phyloP scores from a whole-genome alignment of 2,797 vertebrate genomes.

The Hippopotamyrus pictus region DNA sequence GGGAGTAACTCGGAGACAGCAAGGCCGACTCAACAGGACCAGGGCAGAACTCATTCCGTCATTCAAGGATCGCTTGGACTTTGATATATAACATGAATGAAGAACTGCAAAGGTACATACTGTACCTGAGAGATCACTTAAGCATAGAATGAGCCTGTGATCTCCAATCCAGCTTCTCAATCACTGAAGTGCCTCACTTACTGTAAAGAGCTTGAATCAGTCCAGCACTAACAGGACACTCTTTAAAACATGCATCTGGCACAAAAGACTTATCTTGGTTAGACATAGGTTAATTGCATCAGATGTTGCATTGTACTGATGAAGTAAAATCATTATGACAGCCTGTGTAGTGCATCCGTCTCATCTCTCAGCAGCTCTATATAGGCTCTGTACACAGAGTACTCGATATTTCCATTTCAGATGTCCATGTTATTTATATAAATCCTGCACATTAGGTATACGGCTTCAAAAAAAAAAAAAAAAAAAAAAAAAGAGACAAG shows the following conservation, averaged over 20 bases:
- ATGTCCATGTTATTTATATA: not conserved
- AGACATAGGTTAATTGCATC: not conserved
- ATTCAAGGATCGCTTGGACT: slow-evolving; percentile 59
- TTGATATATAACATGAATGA: slow-evolving; percentile 40
- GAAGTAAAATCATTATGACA: not conserved
- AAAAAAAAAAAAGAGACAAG: not conserved
- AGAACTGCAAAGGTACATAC: not conserved
- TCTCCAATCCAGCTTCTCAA: not conserved
- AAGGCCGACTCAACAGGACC: slow-evolving; percentile 57
- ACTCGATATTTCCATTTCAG: not conserved
- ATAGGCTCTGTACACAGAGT: not conserved
- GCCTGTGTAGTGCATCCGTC: not conserved
- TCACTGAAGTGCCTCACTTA: not conserved
- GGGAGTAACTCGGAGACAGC: slow-evolving; percentile 19
- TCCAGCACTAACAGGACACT: no score
- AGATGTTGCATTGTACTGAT: not conserved
- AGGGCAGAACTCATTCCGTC: slow-evolving; percentile 57
- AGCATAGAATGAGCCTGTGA: not conserved
- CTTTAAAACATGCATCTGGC: not conserved
- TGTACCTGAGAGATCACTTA: not conserved
- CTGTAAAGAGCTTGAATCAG: not conserved
- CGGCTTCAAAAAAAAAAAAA: not conserved
- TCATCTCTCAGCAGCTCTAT: not conserved
- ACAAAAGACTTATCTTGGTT: not conserved
- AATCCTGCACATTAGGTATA: not conserved